Evolutionary conservation across 2,888 invertebrate species (phyloP), one percentile per base, ranked within the genome.

Genomic region (Fissipunctia ypsillon): DNA sequence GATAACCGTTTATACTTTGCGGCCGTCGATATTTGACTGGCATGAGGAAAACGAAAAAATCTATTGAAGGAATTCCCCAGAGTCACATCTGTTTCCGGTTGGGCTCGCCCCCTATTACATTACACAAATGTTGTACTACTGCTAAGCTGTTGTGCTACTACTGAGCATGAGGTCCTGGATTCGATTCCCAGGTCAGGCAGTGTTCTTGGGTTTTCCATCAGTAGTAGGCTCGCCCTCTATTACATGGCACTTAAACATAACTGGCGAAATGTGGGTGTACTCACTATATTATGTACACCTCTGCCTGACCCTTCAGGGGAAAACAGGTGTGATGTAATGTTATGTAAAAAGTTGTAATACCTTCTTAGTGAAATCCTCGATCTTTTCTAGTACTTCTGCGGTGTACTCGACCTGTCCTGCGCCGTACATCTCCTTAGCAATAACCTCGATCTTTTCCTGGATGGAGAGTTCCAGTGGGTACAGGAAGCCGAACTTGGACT

Each of bases 401-500:
- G 97, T 97, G 69, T 99, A 97, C 80, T 98, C 97, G 25, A 99
- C 97, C 48, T 97, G 96, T 35, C 97, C 98, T n/a, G 99, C 99
- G 4, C 99, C 99, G 90, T 99, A 99, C 97, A 99, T 99, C 92
- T 99, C 98, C 71, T 96, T 97, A 0, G 99, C 99, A 88, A 99
- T 99, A 14, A 94, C 97, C 85, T 97, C 97, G 81, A 99, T 98
- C 96, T 99, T 99, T 3, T 98, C 98, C 84, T 97, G 97, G 70
- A 99, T 97, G 16, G 98, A 94, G 61, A 97, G 85, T 76, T 97
- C 92, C 31, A 98, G 92, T 6, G 97, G 97, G 89, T 99, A 99
- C 14, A 99, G 94, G 86, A 97, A 97, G 84, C 97, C 95, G 93
- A 98, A 98, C 70, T 96, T 91, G 61, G 97, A 97, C 0, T 97